Evolutionary conservation across 2,888 invertebrate genomes (phyloP).

Genomic region (Ennomos fuscantarius): DNA sequence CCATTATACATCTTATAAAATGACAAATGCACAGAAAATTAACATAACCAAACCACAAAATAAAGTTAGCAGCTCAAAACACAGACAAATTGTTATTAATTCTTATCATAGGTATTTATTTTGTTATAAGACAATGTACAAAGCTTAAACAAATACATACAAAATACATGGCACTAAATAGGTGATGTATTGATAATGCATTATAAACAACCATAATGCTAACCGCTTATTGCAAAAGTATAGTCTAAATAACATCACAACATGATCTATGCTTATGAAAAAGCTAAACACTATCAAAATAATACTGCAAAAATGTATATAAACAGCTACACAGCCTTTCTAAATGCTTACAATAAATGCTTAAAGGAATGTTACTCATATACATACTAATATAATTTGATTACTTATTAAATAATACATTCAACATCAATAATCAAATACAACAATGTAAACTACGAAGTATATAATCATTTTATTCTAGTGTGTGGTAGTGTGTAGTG

Average conservation of each 20-base stretch:
- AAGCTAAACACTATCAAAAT: conserved; percentile 12
- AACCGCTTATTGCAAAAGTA: conserved; percentile 1
- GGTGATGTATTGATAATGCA: conserved; percentile 3
- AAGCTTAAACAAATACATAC: conserved; percentile 42
- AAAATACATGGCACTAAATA: conserved; percentile 56
- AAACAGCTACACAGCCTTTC: conserved; percentile 52
- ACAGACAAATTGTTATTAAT: too few species aligned
- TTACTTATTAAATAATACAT: conserved; percentile 20
- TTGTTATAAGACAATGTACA: background rate
- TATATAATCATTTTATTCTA: background rate
- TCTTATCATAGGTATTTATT: too few species aligned
- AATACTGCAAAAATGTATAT: conserved; percentile 30
- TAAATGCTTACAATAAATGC: conserved; percentile 49
- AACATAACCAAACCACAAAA: too few species aligned
- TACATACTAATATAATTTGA: conserved; percentile 3
- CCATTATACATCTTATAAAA: too few species aligned
- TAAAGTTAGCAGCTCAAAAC: too few species aligned
- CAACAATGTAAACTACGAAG: conserved; percentile 13
- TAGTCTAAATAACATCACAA: conserved; percentile 12
- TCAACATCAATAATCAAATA: conserved; percentile 7
- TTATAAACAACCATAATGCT: conserved; percentile 13
- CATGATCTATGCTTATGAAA: background rate
- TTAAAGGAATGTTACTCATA: conserved; percentile 23
- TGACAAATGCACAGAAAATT: too few species aligned
- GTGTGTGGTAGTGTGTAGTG: too few species aligned